phyloP scores from a whole-genome alignment of 1,140 invertebrate species.

The Pseudomyrmex flavicornis region DNA sequence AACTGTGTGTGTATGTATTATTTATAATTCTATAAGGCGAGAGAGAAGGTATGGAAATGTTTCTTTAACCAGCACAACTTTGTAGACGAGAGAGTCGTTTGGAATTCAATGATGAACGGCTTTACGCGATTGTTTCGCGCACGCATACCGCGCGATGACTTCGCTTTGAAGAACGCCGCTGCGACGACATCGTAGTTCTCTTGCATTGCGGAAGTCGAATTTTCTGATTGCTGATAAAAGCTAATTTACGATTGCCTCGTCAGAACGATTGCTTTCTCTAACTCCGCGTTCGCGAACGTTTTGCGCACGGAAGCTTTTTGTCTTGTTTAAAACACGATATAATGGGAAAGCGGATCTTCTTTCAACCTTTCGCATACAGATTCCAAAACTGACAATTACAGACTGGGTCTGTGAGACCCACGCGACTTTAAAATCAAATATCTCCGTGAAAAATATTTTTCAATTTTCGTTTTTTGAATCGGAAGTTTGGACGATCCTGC shows the following conservation, averaged over 20 bases:
- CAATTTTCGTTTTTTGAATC: too few species aligned
- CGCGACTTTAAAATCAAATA: too few species aligned
- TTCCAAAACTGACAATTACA: too few species aligned
- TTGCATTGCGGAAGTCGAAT: constrained; percentile 40
- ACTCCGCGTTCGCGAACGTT: neutral
- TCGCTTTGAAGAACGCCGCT: constrained; percentile 68
- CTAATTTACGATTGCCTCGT: constrained; percentile 28
- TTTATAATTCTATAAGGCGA: neutral
- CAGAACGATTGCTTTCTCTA: neutral
- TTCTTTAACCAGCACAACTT: constrained; percentile 38
- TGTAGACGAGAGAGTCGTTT: constrained; percentile 19
- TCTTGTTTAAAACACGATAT: too few species aligned
- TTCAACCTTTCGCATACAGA: too few species aligned
- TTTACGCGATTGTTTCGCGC: constrained; percentile 35
- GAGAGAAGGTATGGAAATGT: neutral
- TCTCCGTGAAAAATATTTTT: too few species aligned
- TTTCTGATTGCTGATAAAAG: constrained; percentile 55
- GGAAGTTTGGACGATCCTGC: too few species aligned
- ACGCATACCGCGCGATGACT: constrained; percentile 25
- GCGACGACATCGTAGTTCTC: constrained; percentile 15
- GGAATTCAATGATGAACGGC: constrained; percentile 46
- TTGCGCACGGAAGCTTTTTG: too few species aligned
- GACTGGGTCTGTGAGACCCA: too few species aligned
- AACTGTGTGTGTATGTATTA: too few species aligned
- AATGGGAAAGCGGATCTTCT: too few species aligned